Conservation (phyloP, 2,797 vertebrate species). For the Malurus leucopterus region DNA sequence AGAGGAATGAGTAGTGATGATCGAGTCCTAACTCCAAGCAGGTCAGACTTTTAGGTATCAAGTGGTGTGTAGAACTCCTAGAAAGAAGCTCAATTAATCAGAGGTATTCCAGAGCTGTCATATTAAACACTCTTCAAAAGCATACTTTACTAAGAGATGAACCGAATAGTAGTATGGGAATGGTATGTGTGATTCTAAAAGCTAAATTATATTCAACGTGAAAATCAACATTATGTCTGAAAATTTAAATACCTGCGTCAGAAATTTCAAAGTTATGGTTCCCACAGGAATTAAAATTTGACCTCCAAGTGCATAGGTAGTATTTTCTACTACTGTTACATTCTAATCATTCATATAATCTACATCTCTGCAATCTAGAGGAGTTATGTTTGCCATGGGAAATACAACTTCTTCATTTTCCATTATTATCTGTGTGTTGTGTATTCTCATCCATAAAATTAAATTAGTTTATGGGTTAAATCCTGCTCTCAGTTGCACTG, state of each 20-base stretch:
- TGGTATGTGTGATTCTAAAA: neutral
- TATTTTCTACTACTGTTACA: slow-evolving; percentile 15
- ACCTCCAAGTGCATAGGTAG: neutral
- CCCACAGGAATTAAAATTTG: slow-evolving; percentile 31
- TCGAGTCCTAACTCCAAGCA: slow-evolving; percentile 15
- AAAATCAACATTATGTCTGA: slow-evolving; percentile 37
- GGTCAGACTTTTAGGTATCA: slow-evolving; percentile 6
- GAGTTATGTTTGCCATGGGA: slow-evolving; percentile 1
- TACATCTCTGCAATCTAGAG: neutral
- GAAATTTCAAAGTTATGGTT: slow-evolving; percentile 13
- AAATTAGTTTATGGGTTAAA: neutral
- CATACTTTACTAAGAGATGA: neutral
- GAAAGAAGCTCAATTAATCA: slow-evolving; percentile 15
- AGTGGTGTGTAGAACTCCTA: neutral
- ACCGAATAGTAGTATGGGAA: neutral
- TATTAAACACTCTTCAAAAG: slow-evolving; percentile 10
- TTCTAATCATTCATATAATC: slow-evolving; percentile 25
- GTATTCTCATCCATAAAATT: neutral
- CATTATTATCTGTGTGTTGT: neutral
- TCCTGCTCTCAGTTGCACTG: neutral
- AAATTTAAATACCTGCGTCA: neutral
- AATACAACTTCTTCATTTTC: slow-evolving; percentile 1
- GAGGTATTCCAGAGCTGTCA: neutral
- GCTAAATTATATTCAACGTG: slow-evolving; percentile 13
- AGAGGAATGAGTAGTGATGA: neutral